Conservation (phyloP, 2,797 vertebrate genomes). For the Artibeus lituratus region DNA sequence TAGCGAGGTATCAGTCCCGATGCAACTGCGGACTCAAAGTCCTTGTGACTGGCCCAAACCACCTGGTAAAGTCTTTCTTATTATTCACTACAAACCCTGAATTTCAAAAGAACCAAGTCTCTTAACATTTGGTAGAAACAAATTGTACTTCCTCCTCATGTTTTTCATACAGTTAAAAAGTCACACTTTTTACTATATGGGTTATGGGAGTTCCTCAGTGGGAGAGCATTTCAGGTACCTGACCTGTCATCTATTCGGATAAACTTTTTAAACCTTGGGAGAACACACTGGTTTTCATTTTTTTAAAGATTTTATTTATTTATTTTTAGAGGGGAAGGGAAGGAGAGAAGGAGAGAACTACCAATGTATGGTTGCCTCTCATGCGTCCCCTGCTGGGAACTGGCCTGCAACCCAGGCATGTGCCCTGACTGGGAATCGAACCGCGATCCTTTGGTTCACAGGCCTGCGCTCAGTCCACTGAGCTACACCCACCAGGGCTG, state of each 20-base stretch:
- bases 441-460: too few species aligned
- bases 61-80: background rate
- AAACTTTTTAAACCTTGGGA: background rate
- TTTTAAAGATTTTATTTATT: background rate
- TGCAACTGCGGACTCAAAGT: background rate
- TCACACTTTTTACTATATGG: too few species aligned
- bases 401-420: too few species aligned
- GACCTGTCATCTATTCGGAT: background rate
- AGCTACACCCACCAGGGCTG: background rate
- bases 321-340: too few species aligned
- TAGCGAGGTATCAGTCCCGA: background rate
- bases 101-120: background rate
- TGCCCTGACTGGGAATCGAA: too few species aligned
- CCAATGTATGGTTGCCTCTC: too few species aligned
- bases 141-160: background rate
- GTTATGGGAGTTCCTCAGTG: background rate
- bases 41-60: background rate
- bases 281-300: background rate
- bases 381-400: too few species aligned
- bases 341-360: too few species aligned
- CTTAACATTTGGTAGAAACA: background rate
- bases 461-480: too few species aligned
- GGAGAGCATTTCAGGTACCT: background rate
- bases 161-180: background rate
- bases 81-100: background rate